Evolutionary conservation across 1,140 invertebrate genomes (phyloP).

Genomic region (Protaetia brevitarsis): DNA sequence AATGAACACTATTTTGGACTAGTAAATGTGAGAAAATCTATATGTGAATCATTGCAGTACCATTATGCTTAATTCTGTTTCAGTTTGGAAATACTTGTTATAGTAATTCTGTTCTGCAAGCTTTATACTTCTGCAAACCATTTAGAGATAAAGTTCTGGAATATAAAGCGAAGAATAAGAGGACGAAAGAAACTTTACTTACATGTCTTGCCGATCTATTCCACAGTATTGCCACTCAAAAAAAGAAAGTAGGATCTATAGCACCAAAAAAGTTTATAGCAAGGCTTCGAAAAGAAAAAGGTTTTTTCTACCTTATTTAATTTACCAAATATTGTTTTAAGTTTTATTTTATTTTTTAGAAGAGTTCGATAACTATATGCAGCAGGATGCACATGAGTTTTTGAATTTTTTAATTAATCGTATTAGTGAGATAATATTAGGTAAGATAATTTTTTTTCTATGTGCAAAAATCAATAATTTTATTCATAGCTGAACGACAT

Average conservation of each 20-base stretch:
- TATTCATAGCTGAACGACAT: slow-evolving; percentile 45
- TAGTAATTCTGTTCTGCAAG: slow-evolving; percentile 98
- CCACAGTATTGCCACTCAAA: slow-evolving; percentile 98
- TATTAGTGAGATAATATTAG: slow-evolving; percentile 89
- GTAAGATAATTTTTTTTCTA: slow-evolving; percentile 54
- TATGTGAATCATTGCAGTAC: slow-evolving; percentile 25
- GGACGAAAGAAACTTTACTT: slow-evolving; percentile 95
- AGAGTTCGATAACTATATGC: slow-evolving; percentile 99
- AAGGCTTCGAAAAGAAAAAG: slow-evolving; percentile 96
- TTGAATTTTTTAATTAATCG: slow-evolving; percentile 98
- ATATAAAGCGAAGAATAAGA: slow-evolving; percentile 96
- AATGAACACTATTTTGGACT: slow-evolving; percentile 99
- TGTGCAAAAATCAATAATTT: neutral
- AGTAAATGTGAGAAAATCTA: slow-evolving; percentile 82
- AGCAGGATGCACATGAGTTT: slow-evolving; percentile 99
- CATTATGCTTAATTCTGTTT: slow-evolving; percentile 47
- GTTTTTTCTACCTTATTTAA: slow-evolving; percentile 50
- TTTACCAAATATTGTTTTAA: neutral
- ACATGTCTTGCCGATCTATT: slow-evolving; percentile 98
- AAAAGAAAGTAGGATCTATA: slow-evolving; percentile 99
- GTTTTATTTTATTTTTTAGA: slow-evolving; percentile 70
- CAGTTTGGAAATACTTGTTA: slow-evolving; percentile 99
- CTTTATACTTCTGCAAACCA: slow-evolving; percentile 97
- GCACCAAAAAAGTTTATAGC: slow-evolving; percentile 99
- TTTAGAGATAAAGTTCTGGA: slow-evolving; percentile 98